Evolutionary conservation across 2,113 vertebrate genomes (phyloP).

Genomic region (Vireo altiloquus): DNA sequence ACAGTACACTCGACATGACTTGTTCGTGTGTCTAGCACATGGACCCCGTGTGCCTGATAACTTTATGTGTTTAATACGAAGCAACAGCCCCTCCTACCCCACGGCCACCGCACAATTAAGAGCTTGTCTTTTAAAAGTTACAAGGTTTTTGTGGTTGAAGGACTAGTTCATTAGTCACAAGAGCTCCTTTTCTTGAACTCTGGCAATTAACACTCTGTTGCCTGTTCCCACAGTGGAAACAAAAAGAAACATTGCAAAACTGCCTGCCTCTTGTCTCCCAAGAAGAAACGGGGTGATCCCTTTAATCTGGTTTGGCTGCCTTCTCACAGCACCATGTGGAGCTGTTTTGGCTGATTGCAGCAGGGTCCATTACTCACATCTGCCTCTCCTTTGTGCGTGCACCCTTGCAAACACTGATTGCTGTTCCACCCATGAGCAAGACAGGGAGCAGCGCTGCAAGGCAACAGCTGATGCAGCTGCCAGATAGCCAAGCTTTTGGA

Average conservation of each 20-base stretch:
- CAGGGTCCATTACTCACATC: conserved; percentile 52
- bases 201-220: background rate
- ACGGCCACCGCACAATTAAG: background rate
- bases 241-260: conserved; percentile 42
- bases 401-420: background rate
- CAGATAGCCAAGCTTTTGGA: background rate
- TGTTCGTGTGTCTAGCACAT: background rate
- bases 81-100: background rate
- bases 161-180: conserved; percentile 35
- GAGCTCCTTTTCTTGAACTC: conserved; percentile 20
- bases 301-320: conserved; percentile 52
- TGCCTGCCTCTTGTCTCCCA: background rate
- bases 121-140: background rate
- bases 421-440: conserved; percentile 26
- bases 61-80: background rate
- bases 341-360: conserved; percentile 30
- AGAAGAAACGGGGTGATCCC: conserved; percentile 35
- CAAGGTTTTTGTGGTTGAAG: background rate
- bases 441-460: background rate
- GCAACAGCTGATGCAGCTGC: background rate
- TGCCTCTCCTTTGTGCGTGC: background rate
- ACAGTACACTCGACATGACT: background rate
- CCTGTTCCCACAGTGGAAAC: conserved; percentile 60
- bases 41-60: background rate
- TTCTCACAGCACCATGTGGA: background rate